A percentile compares a stretch with the other conserved stretches of the same genome.
Conservation (phyloP, 2,113 vertebrate species). For the Perccottus glenii region DNA sequence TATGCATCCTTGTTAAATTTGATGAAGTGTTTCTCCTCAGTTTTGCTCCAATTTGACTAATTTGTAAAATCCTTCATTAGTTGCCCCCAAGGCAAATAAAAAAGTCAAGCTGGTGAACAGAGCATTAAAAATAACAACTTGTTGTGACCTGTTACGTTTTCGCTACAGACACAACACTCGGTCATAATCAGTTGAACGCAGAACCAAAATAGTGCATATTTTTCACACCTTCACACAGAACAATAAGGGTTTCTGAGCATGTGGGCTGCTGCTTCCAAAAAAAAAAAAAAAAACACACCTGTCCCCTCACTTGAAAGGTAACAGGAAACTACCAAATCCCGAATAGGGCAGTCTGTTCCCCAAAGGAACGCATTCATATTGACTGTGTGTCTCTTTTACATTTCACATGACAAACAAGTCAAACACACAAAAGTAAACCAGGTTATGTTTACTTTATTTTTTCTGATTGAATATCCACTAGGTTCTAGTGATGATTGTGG, state of each 20-base stretch:
- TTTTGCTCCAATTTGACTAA: background rate
- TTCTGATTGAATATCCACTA: background rate
- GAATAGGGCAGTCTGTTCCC: slow-evolving; percentile 5
- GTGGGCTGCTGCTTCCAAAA: slow-evolving; percentile 24
- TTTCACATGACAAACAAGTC: slow-evolving; percentile 8
- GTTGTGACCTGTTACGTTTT: slow-evolving; percentile 31
- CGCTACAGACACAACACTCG: slow-evolving; percentile 32
- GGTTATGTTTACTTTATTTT: background rate
- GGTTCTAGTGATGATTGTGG: background rate
- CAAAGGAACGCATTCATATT: slow-evolving; percentile 26
- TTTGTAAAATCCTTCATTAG: background rate
- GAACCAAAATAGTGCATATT: slow-evolving; percentile 10
- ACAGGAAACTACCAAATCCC: slow-evolving; percentile 30
- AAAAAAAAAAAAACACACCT: slow-evolving; percentile 64
- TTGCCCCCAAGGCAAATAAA: background rate
- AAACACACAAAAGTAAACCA: slow-evolving; percentile 8
- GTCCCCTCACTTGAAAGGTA: slow-evolving; percentile 39
- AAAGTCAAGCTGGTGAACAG: background rate
- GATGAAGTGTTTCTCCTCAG: slow-evolving; percentile 17
- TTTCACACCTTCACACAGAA: slow-evolving; percentile 3
- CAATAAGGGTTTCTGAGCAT: slow-evolving; percentile 16
- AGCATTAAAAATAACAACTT: slow-evolving; percentile 10
- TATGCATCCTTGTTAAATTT: slow-evolving; percentile 51
- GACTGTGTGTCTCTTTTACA: slow-evolving; percentile 10
- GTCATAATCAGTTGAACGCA: background rate